Percentiles rank a stretch among this genome's conserved stretches.
Conservation (phyloP, 2,797 vertebrate genomes). For the Euphonia xanthogaster region DNA sequence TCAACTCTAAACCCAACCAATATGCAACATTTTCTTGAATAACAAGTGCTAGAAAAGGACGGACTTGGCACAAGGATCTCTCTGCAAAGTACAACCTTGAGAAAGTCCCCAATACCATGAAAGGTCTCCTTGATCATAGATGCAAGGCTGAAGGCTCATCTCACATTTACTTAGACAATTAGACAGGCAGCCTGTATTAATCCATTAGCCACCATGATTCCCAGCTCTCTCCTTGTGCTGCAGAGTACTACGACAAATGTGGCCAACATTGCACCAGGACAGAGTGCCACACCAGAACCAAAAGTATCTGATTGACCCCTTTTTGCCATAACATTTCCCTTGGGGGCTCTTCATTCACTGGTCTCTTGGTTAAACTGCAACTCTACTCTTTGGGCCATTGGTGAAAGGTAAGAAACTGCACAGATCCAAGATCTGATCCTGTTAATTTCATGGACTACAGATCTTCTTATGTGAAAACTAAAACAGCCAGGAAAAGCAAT, state of each 20-base stretch:
- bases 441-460: background rate
- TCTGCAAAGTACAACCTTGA: background rate
- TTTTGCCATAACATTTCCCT: background rate
- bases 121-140: background rate
- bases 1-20: background rate
- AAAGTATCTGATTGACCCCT: background rate
- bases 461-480: background rate
- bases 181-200: background rate
- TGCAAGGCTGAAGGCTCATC: background rate
- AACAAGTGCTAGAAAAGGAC: background rate
- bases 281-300: background rate
- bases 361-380: background rate
- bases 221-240: background rate
- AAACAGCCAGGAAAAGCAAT: background rate
- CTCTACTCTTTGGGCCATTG: background rate
- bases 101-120: accelerated
- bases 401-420: background rate
- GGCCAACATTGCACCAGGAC: background rate
- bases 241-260: background rate
- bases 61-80: background rate
- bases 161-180: background rate
- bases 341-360: background rate
- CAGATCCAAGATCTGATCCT: background rate
- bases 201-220: background rate
- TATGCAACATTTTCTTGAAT: background rate